Evolutionary conservation across 2,888 invertebrate species (phyloP), one percentile per base, ranked within the genome.

Genomic region (Dusona sp.): DNA sequence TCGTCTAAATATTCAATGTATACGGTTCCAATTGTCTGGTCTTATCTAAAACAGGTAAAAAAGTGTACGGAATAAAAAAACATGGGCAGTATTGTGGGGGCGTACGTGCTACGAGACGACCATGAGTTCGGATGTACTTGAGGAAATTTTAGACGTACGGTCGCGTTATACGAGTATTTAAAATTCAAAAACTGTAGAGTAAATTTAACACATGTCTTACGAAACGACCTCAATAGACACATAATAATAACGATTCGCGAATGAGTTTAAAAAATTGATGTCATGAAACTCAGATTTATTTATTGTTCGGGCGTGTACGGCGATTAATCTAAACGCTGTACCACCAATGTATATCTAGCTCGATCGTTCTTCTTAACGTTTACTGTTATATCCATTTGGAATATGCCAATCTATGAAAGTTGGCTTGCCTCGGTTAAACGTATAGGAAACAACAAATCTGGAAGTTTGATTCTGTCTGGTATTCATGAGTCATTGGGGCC

Each of bases 91-190:
- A 33, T 64, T 48, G 48, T 77, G 48, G 64, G 77, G 74, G 74
- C 65, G 77, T 77, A 22, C 19, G 19, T 33, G 73, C 57, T 13
- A 3, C 54, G 36, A 36, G 25, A 29, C n/a, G 64, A 42, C 54
- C 51, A 9, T 64, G 36, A 51, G 54, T 38, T 78, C 54, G 51
- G 16, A 38, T 54, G 54, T 78, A 67, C 78, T 54, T 29, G 54
- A 68, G 36, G 9, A 77, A 65, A 54, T 38, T 78, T 78, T 25
- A 67, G 67, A 51, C 48, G 77, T 65, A 77, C 48, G n/a, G 61
- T 74, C 65, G 65, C 45, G 45, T 61, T 42, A 74, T 22, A 25
- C 22, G 73, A 38, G 38, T 57, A 75, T 61, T 74, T 25, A 33
- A 64, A 25, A 8, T 45, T 61, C 64, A 36, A 64, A 75, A 75